Evolutionary conservation across 2,797 vertebrate species (phyloP), one percentile per base, ranked within the genome.

Genomic region (Micrastur ruficollis): DNA sequence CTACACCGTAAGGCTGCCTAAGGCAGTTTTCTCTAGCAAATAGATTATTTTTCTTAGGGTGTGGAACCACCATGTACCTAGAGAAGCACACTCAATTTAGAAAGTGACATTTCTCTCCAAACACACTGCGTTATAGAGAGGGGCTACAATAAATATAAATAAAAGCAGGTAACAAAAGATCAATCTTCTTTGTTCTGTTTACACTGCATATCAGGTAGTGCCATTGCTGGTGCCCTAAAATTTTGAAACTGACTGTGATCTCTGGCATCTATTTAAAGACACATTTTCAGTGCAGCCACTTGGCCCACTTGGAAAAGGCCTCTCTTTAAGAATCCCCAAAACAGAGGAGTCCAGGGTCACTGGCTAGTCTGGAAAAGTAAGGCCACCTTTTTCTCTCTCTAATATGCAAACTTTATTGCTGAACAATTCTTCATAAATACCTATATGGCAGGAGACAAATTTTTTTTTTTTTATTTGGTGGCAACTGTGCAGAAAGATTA

Each of bases 261-360:
- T 92, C 93, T 92, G 65, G n/a, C 68, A 85, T 91, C 88, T 85
- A 25, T 79, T 79, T 65, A 76, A 89, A 92, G 78, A 63, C 32
- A 42, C 50, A 4, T 93, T 78, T 82, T n/a, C 81, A 74, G 40
- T 14, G n/a, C 74, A 90, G 71, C 44, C 22, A 2, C 55, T 63
- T 47, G 61, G 34, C 40, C 36, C 8, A 2, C 72, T 70, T 5
- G 0, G 70, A 34, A 90, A 68, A 91, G 31, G 34, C 8, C 10
- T 83, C 55, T 53, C 55, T 44, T 40, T 38, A 74, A 75, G 38
- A 47, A 74, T 31, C 44, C 65, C 34, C 58, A 16, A 76, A 75
- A 32, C 31, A 68, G 27, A 82, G 32, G 31, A 72, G 32, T 40
- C 29, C 56, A 50, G 53, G 6, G 8, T 46, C 52, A 25, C 18